Conservation (phyloP, 2,888 invertebrate species). For the Synergus laeviventris region DNA sequence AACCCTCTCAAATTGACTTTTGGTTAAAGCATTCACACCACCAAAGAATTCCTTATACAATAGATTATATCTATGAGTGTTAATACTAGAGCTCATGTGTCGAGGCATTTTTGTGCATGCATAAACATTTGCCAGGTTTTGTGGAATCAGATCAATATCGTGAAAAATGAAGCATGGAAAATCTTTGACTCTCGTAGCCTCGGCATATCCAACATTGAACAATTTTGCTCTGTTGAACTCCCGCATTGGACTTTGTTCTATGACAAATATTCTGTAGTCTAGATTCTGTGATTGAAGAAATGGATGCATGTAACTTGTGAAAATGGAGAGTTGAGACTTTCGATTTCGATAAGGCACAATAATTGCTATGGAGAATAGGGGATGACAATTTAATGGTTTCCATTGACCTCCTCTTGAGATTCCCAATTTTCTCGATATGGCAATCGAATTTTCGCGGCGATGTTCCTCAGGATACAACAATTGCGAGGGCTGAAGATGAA, state of each 20-base stretch:
- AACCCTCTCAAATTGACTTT: conserved; percentile 83
- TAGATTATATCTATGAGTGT: conserved; percentile 87
- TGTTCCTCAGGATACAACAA: conserved; percentile 70
- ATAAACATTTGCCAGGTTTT: conserved; percentile 89
- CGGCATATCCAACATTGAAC: conserved; percentile 90
- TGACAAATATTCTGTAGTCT: conserved; percentile 90
- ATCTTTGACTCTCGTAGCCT: conserved; percentile 83
- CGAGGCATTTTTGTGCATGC: conserved; percentile 88
- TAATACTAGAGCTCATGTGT: conserved; percentile 92
- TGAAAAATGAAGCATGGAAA: conserved; percentile 92
- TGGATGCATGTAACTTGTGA: conserved; percentile 91
- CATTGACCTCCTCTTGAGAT: conserved; percentile 77
- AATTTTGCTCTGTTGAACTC: conserved; percentile 93
- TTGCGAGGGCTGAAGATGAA: conserved; percentile 59
- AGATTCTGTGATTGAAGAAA: conserved; percentile 88
- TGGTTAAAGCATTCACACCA: conserved; percentile 87
- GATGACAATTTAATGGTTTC: conserved; percentile 74
- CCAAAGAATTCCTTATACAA: conserved; percentile 88
- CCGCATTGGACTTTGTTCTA: conserved; percentile 88
- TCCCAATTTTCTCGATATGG: conserved; percentile 65
- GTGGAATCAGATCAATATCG: conserved; percentile 92
- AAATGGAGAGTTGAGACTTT: conserved; percentile 84
- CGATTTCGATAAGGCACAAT: conserved; percentile 91
- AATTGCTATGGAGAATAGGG: conserved; percentile 84
- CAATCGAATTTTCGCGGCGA: conserved; percentile 64